Base-by-base conservation (phyloP, 2,797 vertebrate genomes). In the Australoheros facetus region DNA sequence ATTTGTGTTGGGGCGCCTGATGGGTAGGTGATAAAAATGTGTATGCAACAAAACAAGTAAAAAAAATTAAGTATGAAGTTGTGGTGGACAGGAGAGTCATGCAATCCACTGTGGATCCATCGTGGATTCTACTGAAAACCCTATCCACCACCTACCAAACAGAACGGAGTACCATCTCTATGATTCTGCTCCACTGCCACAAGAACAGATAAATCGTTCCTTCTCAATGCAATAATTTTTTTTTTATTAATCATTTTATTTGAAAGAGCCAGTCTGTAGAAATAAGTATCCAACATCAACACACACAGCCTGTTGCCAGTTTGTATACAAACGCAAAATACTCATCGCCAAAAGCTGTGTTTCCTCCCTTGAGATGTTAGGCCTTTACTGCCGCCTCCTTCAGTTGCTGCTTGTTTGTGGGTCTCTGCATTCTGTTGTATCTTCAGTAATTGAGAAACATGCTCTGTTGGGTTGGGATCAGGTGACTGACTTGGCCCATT, bases 1-100 rank as follows among this genome's bases (percentile, higher is more conserved):
- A 83, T 82, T 89, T 88, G 77, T 79, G 82, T 84, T 74, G 84
- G 74, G 64, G 70, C 72, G 81, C 72, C 75, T 85, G 81, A 88
- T 66, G 78, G 78, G 54, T 73, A 80, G 71, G 30, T 26, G 71
- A 86, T 1, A 13, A 71, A 86, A 86, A 89, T 66, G 79, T 87
- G 32, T 73, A 73, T 23, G 39, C 59, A 85, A 77, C 56, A 14
- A 5, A 77, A 79, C 9, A 73, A 81, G 55, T 8, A 64, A 56
- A 39, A 73, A 39, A 30, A 26, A 48, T 32, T 32, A 69, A 51
- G 19, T 3, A n/a, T 69, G 64, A 45, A 51, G 42, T 19, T 66
- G 42, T 66, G 62, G 26, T 51, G 16, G 48, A 1, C 42, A n/a
- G 58, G 39, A 69, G 45, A 19, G 51, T 42, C 48, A 30, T 16